Percentiles rank a stretch among this genome's conserved stretches.
phyloP scores from a whole-genome alignment of 1,140 invertebrate genomes.

The Aphelenchoides fujianensis region DNA sequence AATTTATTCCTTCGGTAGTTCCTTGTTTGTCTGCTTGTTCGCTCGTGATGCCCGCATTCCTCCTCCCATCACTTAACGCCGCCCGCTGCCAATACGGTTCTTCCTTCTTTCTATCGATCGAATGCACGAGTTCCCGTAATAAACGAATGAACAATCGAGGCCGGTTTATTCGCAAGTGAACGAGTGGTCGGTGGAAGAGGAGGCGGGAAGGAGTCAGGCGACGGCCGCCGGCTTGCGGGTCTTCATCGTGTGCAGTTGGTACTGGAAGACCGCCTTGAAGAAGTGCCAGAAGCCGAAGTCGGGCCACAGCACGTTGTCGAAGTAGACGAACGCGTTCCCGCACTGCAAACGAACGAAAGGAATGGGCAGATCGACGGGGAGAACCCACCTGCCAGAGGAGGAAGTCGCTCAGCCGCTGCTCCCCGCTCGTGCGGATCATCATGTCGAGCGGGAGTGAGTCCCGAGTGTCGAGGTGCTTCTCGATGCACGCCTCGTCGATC shows the following conservation, averaged over 20 bases:
- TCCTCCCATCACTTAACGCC: too few species aligned
- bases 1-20: not conserved
- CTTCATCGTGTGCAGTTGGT: constrained; percentile 35
- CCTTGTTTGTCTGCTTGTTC: not conserved
- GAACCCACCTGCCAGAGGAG: constrained; percentile 82
- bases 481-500: constrained; percentile 76
- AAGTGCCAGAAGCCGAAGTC: constrained; percentile 54
- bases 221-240: too few species aligned
- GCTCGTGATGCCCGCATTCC: too few species aligned
- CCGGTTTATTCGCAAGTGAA: too few species aligned
- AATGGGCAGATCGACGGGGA: too few species aligned
- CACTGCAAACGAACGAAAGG: too few species aligned
- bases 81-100: too few species aligned
- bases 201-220: too few species aligned
- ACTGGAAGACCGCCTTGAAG: constrained; percentile 51
- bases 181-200: too few species aligned
- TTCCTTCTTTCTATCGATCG: too few species aligned
- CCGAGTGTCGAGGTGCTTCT: constrained; percentile 76
- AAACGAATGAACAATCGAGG: too few species aligned
- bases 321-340: constrained; percentile 49
- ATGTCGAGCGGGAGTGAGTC: constrained; percentile 77
- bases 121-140: too few species aligned
- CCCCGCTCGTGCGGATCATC: constrained; percentile 89
- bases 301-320: constrained; percentile 59
- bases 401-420: constrained; percentile 90